Evolutionary conservation across 2,113 vertebrate genomes (phyloP), one percentile per base, ranked within the genome.

Genomic region (Ptyas mucosa): DNA sequence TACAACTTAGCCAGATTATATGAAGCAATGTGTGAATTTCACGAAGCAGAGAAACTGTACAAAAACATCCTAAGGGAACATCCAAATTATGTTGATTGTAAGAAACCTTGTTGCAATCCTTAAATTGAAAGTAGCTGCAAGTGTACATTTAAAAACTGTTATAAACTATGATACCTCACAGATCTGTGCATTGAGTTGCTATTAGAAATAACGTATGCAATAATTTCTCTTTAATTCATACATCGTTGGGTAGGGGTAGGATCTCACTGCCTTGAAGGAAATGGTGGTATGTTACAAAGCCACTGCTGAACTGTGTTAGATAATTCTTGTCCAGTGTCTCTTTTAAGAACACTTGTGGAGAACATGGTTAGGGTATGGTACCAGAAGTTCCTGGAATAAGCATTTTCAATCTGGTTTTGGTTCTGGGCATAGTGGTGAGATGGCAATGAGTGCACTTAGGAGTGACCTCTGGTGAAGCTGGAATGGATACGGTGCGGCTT

Each of bases 51-150:
- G 96, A 99, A 99, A 94, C 98, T 99, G 39, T 99, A 99, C 97
- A 99, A 99, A 97, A 99, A 99, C 97, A 99, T 99, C 95, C 96
- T 99, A 96, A 98, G 99, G 93, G 99, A 99, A 92, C 99, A 99
- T 98, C 99, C 99, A 0, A 99, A 99, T 97, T 99, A 99, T 0
- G 99, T 99, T 61, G 99, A 99, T 96, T 99, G 99, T 99, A 98
- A 98, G 99, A 92, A 95, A 93, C 93, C 95, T 95, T 81, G 57
- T 57, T 94, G 34, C 1, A 1, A 3, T 91, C 29, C 5, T 92
- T 91, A 39, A 21, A 85, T 49, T 46, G 3, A 26, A 46, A 75
- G 55, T 88, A n/a, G 87, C 14, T 58, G 10, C 87, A 18, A 43
- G 23, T 29, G 21, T 29, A 7, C 9, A 18, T n/a, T 20, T 43